A percentile compares a stretch with the other conserved stretches of the same genome.
Conservation (phyloP, 1,140 invertebrate species). For the Plutomurus gul region DNA sequence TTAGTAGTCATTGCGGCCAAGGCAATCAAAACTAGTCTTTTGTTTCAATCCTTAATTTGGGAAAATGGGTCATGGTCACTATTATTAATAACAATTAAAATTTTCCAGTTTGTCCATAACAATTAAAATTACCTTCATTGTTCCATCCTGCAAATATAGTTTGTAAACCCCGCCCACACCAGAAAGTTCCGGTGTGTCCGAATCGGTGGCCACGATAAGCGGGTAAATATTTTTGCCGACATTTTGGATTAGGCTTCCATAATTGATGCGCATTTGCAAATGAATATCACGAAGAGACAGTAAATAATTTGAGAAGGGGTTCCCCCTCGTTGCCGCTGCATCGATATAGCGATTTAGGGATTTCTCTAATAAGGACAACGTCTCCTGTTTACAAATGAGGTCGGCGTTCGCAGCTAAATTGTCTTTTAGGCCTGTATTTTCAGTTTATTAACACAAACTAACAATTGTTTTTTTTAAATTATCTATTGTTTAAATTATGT, state of each 20-base stretch:
- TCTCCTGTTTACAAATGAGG: neutral
- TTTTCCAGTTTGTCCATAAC: neutral
- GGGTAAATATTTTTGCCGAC: slow-evolving; percentile 14
- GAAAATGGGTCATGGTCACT: too few relatives aligned
- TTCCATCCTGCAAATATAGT: neutral
- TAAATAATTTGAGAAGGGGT: neutral
- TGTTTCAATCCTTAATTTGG: neutral
- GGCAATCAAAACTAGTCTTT: too few relatives aligned
- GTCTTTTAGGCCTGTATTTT: neutral
- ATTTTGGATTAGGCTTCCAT: neutral
- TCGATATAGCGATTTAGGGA: neutral
- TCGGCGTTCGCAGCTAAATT: neutral
- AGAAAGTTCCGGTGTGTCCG: neutral
- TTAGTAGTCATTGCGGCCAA: too few relatives aligned
- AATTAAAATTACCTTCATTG: neutral
- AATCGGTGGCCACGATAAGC: slow-evolving; percentile 14
- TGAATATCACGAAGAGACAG: neutral
- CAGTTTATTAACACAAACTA: too few relatives aligned
- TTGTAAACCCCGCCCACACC: slow-evolving; percentile 20
- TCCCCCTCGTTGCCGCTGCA: neutral
- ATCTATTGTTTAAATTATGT: too few relatives aligned
- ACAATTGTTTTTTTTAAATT: too few relatives aligned
- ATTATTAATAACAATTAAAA: neutral
- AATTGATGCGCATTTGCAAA: slow-evolving; percentile 14
- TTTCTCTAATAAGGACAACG: neutral